phyloP scores from a whole-genome alignment of 2,888 invertebrate species.

The Elegia similella region DNA sequence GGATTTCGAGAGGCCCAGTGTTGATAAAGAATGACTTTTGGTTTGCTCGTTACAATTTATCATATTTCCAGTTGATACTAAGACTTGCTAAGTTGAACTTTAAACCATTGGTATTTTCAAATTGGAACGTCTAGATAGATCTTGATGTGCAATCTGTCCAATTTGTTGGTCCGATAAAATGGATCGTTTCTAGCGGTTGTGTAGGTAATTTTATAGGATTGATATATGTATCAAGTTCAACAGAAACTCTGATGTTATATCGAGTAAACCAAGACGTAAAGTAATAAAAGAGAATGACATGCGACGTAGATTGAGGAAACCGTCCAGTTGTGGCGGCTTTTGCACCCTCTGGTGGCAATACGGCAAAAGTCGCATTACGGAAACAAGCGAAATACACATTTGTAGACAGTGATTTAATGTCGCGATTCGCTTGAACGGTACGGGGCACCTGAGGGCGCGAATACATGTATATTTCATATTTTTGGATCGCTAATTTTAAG shows the following conservation, averaged over 20 bases:
- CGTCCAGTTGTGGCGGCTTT: conserved; percentile 79
- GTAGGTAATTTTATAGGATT: not conserved
- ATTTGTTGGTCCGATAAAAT: not conserved
- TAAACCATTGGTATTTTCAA: not conserved
- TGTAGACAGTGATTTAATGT: conserved; percentile 37
- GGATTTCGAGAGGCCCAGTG: conserved; percentile 64
- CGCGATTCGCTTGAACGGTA: conserved; percentile 53
- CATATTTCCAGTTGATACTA: not conserved
- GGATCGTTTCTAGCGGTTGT: not conserved
- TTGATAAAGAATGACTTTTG: conserved; percentile 44
- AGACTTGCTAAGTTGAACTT: not conserved
- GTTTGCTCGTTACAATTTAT: conserved; percentile 42
- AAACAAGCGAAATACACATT: conserved; percentile 48
- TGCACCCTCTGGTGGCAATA: conserved; percentile 68
- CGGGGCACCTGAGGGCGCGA: conserved; percentile 70
- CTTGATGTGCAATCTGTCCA: not conserved
- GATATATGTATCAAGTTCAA: not conserved
- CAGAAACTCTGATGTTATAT: conserved; percentile 29
- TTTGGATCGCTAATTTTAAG: conserved; percentile 82
- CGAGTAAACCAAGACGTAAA: conserved; percentile 29
- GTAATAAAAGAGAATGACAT: conserved; percentile 42
- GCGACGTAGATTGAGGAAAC: conserved; percentile 75
- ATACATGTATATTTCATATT: conserved; percentile 81
- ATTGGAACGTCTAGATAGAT: not conserved
- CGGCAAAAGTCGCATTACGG: conserved; percentile 58